Conservation (phyloP, 2,888 invertebrate genomes). For the Drosophila stalkeri region DNA sequence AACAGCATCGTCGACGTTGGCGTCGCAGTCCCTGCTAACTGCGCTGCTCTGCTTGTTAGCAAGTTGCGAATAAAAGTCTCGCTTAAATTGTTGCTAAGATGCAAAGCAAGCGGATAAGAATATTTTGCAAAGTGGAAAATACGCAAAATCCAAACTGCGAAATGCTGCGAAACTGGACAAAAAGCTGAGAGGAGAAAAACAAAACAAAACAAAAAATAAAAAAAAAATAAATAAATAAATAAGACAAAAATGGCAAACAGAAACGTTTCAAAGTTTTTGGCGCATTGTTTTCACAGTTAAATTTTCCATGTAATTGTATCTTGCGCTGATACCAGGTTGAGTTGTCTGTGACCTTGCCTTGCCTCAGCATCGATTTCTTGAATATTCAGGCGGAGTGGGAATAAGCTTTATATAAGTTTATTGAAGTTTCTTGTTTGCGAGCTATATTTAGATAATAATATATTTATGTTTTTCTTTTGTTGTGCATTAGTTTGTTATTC, state of each 20-base stretch:
- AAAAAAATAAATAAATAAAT: neutral
- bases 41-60: slow-evolving; percentile 51
- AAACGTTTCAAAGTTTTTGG: slow-evolving; percentile 27
- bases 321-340: slow-evolving; percentile 14
- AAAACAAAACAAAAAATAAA: neutral
- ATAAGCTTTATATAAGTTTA: neutral
- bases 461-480: neutral
- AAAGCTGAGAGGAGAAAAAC: neutral
- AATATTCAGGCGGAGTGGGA: neutral
- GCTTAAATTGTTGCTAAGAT: slow-evolving; percentile 61
- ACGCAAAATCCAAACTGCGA: slow-evolving; percentile 1
- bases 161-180: slow-evolving; percentile 6
- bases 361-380: too few relatives aligned
- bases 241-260: slow-evolving; percentile 1
- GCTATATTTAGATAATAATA: neutral
- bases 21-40: neutral
- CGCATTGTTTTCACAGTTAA: slow-evolving; percentile 30
- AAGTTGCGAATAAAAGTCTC: slow-evolving; percentile 38
- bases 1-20: neutral
- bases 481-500: neutral
- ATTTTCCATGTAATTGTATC: slow-evolving; percentile 34
- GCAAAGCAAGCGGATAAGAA: slow-evolving; percentile 48
- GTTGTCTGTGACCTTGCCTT: neutral
- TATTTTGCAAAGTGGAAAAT: slow-evolving; percentile 17
- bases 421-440: neutral